These are phyloP conservation scores for Hormaphis cornu DNA, from an alignment of 1,140 invertebrate species.

Conservation along the genomic window DNA sequence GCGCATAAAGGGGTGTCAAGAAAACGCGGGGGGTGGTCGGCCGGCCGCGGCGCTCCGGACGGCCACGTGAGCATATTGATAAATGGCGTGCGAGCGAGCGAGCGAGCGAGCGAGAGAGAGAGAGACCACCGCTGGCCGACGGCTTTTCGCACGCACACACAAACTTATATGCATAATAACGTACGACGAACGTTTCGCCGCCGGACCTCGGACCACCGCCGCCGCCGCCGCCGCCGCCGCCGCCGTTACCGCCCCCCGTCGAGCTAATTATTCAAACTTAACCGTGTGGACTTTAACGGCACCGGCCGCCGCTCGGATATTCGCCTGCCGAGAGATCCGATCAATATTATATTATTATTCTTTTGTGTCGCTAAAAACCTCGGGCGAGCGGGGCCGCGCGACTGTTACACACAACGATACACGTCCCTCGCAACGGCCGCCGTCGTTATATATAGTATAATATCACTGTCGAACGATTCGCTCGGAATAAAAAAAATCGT, in stretches of 20 bases:
- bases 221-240: background rate
- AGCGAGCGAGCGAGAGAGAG: constrained; percentile 5
- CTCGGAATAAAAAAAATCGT: too few relatives aligned
- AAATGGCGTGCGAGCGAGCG: constrained; percentile 6
- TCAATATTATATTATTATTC: constrained; percentile 30
- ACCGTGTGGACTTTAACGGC: constrained; percentile 31
- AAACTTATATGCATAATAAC: background rate
- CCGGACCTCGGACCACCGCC: constrained; percentile 13
- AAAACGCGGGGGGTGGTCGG: constrained; percentile 28
- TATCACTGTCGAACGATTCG: too few relatives aligned
- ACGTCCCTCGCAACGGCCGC: too few relatives aligned
- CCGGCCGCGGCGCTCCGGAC: constrained; percentile 3
- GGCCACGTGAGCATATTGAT: constrained; percentile 32
- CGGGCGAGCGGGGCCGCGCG: too few relatives aligned
- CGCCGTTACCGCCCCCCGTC: background rate
- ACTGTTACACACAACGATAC: too few relatives aligned
- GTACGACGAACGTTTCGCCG: constrained; percentile 4
- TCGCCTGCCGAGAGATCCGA: constrained; percentile 31
- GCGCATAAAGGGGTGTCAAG: constrained; percentile 33
- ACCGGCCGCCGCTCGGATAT: constrained; percentile 20
- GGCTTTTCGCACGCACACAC: constrained; percentile 13
- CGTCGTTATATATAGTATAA: background rate
- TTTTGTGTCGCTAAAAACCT: constrained; percentile 28
- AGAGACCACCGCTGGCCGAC: constrained; percentile 18
- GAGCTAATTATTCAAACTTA: constrained; percentile 32